Evolutionary conservation across 2,888 invertebrate genomes (phyloP).

Genomic region (Ormyrus rosae): DNA sequence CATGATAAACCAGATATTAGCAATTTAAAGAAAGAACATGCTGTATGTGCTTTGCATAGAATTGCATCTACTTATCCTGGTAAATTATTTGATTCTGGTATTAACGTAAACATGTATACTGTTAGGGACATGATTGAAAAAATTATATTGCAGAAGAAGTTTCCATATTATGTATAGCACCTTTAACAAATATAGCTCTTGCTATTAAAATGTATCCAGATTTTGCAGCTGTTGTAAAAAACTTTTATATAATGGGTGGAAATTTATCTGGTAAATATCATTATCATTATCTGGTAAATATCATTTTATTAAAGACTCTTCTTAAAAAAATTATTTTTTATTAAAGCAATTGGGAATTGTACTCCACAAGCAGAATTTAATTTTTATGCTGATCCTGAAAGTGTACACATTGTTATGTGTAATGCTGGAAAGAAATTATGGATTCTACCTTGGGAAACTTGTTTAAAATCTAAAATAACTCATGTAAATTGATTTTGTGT

Average conservation of each 20-base stretch:
- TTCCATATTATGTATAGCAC: constrained; percentile 82
- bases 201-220: constrained; percentile 83
- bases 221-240: constrained; percentile 81
- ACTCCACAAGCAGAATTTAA: constrained; percentile 85
- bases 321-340: not conserved
- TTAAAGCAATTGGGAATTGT: constrained; percentile 77
- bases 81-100: constrained; percentile 60
- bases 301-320: constrained; percentile 2
- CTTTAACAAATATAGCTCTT: constrained; percentile 88
- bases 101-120: constrained; percentile 18
- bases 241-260: constrained; percentile 88
- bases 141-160: constrained; percentile 77
- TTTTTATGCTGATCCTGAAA: constrained; percentile 86
- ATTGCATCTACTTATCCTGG: constrained; percentile 79
- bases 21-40: constrained; percentile 78
- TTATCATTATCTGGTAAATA: constrained; percentile 79
- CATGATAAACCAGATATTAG: constrained; percentile 75
- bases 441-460: constrained; percentile 85
- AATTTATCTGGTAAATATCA: constrained; percentile 81
- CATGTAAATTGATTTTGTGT: constrained; percentile 68
- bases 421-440: constrained; percentile 78
- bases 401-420: constrained; percentile 84
- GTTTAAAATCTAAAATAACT: constrained; percentile 72
- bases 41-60: constrained; percentile 80
- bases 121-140: not conserved